Conservation (phyloP, 2,797 vertebrate species). For the Galago senegalensis region DNA sequence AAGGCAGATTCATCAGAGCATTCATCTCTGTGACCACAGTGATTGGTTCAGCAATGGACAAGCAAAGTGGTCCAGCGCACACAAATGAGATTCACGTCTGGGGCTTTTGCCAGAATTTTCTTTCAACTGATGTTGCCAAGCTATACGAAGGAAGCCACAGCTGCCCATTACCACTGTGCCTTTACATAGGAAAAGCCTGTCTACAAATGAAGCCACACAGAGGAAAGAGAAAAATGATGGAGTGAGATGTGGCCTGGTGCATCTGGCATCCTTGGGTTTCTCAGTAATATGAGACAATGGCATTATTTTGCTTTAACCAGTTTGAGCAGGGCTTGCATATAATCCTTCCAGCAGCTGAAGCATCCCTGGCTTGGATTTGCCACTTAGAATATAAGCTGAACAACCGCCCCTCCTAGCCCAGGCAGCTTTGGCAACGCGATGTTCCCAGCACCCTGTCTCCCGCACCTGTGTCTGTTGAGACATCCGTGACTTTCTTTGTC, state of each 20-base stretch:
- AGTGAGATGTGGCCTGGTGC: background rate
- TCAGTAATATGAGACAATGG: background rate
- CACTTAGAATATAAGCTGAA: background rate
- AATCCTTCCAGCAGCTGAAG: background rate
- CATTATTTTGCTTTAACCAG: background rate
- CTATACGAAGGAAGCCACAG: background rate
- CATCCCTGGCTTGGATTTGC: background rate
- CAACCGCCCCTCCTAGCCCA: background rate
- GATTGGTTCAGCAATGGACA: background rate
- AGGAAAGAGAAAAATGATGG: background rate
- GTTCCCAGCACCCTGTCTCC: background rate
- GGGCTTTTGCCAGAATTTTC: background rate
- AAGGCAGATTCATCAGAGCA: background rate
- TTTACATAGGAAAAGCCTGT: background rate
- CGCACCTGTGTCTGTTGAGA: no score
- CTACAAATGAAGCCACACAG: background rate
- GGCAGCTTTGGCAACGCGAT: background rate
- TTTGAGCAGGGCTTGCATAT: background rate
- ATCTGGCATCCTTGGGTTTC: background rate
- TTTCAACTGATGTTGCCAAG: background rate
- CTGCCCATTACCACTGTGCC: background rate
- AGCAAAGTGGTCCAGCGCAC: background rate
- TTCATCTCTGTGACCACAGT: background rate
- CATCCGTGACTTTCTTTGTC: background rate
- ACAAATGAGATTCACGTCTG: background rate